phyloP scores from a whole-genome alignment of 2,888 invertebrate genomes.

The Eupithecia centaureata region DNA sequence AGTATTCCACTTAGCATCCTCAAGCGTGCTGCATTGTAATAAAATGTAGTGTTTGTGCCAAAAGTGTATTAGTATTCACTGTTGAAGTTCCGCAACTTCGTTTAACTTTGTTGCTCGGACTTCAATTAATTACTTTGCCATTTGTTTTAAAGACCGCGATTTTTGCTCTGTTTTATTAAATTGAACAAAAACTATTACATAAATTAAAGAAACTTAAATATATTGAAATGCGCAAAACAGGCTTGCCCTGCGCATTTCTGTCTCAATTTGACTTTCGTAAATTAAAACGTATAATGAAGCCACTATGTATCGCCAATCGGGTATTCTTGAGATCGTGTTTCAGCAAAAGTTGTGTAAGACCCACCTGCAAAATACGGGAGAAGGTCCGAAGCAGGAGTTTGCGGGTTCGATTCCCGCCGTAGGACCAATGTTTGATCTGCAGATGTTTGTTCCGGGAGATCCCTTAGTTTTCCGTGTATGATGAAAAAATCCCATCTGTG shows the following conservation, averaged over 20 bases:
- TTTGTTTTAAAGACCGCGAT: constrained; percentile 1
- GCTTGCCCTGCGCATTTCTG: no score
- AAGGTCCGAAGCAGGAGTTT: no score
- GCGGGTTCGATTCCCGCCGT: no score
- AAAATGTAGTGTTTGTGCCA: constrained; percentile 32
- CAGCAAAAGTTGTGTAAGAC: no score
- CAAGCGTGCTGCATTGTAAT: constrained; percentile 25
- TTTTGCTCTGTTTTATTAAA: neutral
- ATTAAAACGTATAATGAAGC: no score
- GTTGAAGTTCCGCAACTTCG: constrained; percentile 24
- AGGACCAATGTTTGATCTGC: no score
- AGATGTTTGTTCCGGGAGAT: no score
- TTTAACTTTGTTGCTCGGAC: constrained; percentile 22
- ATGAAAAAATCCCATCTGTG: no score
- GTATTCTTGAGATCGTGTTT: no score
- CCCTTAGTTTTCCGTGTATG: no score
- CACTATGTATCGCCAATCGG: no score
- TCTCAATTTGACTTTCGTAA: neutral
- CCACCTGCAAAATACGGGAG: no score
- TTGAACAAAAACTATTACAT: neutral
- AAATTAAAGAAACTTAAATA: neutral
- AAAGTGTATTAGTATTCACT: constrained; percentile 35
- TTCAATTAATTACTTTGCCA: constrained; percentile 20
- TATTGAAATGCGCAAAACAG: neutral
- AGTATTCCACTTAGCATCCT: constrained; percentile 32